phyloP scores from a whole-genome alignment of 2,888 invertebrate species.

The Hyles lineata region DNA sequence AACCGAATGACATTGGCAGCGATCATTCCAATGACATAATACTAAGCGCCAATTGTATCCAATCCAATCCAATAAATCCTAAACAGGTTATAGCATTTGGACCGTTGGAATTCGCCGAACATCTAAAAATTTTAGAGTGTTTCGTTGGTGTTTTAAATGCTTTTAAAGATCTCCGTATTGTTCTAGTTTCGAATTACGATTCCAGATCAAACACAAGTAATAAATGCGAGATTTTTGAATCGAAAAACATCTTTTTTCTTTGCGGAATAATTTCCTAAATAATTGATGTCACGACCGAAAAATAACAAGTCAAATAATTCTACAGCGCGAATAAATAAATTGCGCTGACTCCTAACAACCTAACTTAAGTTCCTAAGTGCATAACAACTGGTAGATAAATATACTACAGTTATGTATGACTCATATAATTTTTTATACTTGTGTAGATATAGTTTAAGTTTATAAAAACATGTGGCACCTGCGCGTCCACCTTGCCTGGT shows the following conservation, averaged over 20 bases:
- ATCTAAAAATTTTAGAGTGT: neutral
- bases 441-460: neutral
- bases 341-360: too few species aligned
- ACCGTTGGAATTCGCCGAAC: neutral
- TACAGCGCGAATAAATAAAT: too few species aligned
- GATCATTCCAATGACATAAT: constrained; percentile 27
- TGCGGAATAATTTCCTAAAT: too few species aligned
- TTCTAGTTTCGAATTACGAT: too few species aligned
- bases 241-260: too few species aligned
- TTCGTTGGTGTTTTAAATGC: neutral
- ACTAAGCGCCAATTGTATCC: constrained; percentile 22
- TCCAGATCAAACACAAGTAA: too few species aligned
- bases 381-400: too few species aligned
- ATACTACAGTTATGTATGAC: neutral
- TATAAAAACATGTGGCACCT: constrained; percentile 32
- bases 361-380: too few species aligned
- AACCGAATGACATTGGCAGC: constrained; percentile 17
- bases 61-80: constrained; percentile 11
- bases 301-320: too few species aligned
- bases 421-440: neutral
- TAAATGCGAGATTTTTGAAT: too few species aligned
- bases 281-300: too few species aligned
- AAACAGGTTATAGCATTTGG: constrained; percentile 7
- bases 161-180: neutral
- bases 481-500: constrained; percentile 36